Percentiles rank a stretch among this genome's conserved stretches.
Conservation (phyloP, 2,888 invertebrate species). For the Cylindroiulus punctatus region DNA sequence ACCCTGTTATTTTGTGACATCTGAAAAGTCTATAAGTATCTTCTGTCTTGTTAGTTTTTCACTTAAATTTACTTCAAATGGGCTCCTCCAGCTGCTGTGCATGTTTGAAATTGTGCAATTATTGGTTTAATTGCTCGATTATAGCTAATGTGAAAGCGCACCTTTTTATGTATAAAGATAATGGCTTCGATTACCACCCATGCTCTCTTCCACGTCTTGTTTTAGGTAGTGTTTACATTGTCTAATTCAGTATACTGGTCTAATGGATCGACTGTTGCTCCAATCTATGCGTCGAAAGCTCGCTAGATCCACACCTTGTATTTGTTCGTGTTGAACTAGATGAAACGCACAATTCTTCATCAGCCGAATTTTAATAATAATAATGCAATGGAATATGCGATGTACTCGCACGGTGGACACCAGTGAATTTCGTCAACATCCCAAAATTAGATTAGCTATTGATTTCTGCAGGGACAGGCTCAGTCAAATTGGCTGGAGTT, state of each 20-base stretch:
- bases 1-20: no score
- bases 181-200: neutral
- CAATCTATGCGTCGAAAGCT: neutral
- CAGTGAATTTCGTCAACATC: slow-evolving; percentile 3
- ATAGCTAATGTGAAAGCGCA: neutral
- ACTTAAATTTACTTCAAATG: neutral
- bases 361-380: slow-evolving; percentile 3
- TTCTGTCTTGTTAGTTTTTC: neutral
- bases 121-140: neutral
- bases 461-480: neutral
- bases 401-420: neutral
- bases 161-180: neutral
- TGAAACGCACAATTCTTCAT: neutral
- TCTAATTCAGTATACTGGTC: no score
- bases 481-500: slow-evolving; percentile 1
- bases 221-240: neutral
- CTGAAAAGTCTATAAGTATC: neutral
- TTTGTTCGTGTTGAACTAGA: neutral
- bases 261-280: neutral
- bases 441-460: slow-evolving; percentile 10
- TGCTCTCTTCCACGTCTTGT: neutral
- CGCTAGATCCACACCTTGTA: neutral
- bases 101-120: neutral
- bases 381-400: neutral
- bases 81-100: neutral